Evolutionary conservation across 2,113 vertebrate species (phyloP).

Genomic region (Oreochromis tanganicae): DNA sequence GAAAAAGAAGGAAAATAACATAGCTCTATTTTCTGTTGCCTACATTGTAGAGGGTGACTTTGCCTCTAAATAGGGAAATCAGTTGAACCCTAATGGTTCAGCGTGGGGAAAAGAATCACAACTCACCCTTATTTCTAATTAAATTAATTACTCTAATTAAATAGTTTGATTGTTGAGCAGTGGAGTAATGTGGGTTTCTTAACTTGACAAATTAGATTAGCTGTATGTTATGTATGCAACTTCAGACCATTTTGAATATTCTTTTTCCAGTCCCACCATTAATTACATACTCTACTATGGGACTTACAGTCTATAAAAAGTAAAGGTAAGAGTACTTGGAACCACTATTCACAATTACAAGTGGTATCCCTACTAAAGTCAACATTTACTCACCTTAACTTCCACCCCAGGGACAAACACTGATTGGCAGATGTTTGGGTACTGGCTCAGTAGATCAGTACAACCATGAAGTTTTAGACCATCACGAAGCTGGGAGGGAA

Average conservation of each 20-base stretch:
- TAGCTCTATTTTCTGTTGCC: too few species aligned
- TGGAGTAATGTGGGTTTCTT: background rate
- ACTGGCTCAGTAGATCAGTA: background rate
- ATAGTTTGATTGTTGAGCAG: background rate
- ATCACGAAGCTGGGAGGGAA: background rate
- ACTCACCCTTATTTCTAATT: too few species aligned
- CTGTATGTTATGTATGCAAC: background rate
- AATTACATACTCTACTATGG: background rate
- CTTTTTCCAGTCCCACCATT: accelerated
- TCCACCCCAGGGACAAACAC: background rate
- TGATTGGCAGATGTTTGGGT: background rate
- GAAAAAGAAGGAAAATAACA: too few species aligned
- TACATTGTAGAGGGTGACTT: too few species aligned
- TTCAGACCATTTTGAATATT: background rate
- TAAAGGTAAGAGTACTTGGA: background rate
- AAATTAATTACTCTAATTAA: background rate
- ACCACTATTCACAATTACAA: background rate
- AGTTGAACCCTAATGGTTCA: too few species aligned
- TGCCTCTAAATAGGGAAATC: too few species aligned
- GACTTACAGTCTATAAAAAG: background rate
- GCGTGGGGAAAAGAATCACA: too few species aligned
- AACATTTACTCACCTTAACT: background rate
- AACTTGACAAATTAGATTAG: background rate
- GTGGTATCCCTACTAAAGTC: background rate
- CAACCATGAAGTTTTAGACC: background rate